phyloP scores from a whole-genome alignment of 1,140 invertebrate species.

The Hylaeus volcanicus region DNA sequence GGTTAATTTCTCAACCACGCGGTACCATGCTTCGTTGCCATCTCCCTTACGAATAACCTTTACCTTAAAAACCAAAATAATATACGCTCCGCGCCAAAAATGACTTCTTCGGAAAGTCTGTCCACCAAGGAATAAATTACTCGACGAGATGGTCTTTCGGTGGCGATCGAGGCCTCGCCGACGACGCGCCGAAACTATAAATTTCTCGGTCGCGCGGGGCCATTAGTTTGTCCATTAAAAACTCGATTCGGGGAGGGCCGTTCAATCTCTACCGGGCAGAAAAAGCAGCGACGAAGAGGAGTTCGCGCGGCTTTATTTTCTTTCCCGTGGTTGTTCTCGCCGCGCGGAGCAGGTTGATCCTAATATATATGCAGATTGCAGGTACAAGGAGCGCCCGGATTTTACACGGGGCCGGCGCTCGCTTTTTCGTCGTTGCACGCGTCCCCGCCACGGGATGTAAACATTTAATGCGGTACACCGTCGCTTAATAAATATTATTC shows the following conservation, averaged over 20 bases:
- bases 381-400: constrained; percentile 20
- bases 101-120: too few relatives aligned
- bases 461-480: background rate
- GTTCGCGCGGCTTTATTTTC: constrained; percentile 33
- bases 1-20: too few relatives aligned
- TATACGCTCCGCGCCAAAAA: too few relatives aligned
- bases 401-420: constrained; percentile 8
- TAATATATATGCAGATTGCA: constrained; percentile 57
- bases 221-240: background rate
- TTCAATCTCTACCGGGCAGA: background rate
- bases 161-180: too few relatives aligned
- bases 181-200: too few relatives aligned
- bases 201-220: too few relatives aligned
- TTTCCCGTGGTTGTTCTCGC: constrained; percentile 1
- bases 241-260: background rate
- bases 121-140: too few relatives aligned
- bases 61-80: too few relatives aligned
- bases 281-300: constrained; percentile 8
- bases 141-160: too few relatives aligned
- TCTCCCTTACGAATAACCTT: too few relatives aligned
- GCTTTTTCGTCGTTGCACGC: background rate
- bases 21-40: too few relatives aligned
- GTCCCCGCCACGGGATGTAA: background rate
- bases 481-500: constrained; percentile 1
- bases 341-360: background rate